Evolutionary conservation across 2,113 vertebrate species (phyloP).

Genomic region (Hippopotamus amphibius): DNA sequence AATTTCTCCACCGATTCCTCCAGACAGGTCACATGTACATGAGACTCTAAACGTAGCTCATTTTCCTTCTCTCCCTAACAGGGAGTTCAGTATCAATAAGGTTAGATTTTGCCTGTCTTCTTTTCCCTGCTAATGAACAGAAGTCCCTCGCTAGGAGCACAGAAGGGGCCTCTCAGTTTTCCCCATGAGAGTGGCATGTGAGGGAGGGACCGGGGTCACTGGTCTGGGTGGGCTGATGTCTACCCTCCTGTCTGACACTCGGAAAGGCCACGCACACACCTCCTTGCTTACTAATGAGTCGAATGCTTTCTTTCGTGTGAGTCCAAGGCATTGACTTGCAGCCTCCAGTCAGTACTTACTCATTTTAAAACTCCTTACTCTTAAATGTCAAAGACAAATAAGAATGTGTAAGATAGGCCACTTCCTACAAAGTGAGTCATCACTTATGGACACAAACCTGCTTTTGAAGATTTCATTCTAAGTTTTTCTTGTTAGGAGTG

Average conservation of each 20-base stretch:
- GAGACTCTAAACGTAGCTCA: neutral
- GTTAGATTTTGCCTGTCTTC: neutral
- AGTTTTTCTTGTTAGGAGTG: slow-evolving; percentile 33
- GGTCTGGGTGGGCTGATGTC: slow-evolving; percentile 3
- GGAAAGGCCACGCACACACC: slow-evolving; percentile 46
- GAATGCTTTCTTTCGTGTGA: slow-evolving; percentile 50
- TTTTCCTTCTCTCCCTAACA: neutral
- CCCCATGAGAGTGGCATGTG: neutral
- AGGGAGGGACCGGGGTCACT: neutral
- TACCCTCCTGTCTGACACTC: slow-evolving; percentile 55
- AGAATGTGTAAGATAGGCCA: slow-evolving; percentile 64
- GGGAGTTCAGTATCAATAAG: neutral
- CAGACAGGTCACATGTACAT: neutral
- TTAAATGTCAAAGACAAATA: slow-evolving; percentile 77
- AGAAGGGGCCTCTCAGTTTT: neutral
- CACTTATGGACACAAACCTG: slow-evolving; percentile 41
- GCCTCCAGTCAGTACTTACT: slow-evolving; percentile 71
- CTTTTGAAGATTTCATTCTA: slow-evolving; percentile 73
- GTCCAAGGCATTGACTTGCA: slow-evolving; percentile 59
- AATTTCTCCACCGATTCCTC: slow-evolving; percentile 42
- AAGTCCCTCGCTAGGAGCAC: slow-evolving; percentile 12
- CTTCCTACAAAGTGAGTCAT: slow-evolving; percentile 78
- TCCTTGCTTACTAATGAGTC: slow-evolving; percentile 43
- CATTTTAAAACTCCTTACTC: slow-evolving; percentile 71
- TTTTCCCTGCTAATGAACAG: neutral